Percentiles rank a stretch among this genome's conserved stretches.
These are phyloP conservation scores for Chaetorhynchus papuensis DNA, from an alignment of 2,113 vertebrate genomes.

Conservation along the genomic window DNA sequence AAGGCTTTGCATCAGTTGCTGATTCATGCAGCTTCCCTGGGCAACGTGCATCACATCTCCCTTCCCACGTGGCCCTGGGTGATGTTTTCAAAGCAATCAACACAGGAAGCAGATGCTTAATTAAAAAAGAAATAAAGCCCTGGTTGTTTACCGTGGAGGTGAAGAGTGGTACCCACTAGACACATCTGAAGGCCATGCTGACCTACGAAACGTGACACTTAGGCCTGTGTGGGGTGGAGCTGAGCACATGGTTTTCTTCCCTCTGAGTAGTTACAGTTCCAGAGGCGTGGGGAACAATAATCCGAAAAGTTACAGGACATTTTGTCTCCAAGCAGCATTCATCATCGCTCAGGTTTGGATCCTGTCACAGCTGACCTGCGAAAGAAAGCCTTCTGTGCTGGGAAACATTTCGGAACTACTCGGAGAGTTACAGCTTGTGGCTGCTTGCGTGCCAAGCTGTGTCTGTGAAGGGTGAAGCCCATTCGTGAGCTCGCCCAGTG, in stretches of 20 bases:
- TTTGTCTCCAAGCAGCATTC: background rate
- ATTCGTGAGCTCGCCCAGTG: background rate
- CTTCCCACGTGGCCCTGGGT: background rate
- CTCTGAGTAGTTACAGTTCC: background rate
- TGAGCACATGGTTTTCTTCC: background rate
- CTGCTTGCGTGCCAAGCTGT: background rate
- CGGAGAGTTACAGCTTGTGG: background rate
- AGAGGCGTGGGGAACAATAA: background rate
- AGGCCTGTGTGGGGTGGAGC: background rate
- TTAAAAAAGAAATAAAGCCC: background rate
- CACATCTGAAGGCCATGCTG: background rate
- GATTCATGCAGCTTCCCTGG: constrained; percentile 27
- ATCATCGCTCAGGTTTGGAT: background rate
- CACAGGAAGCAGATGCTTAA: background rate
- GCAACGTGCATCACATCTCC: background rate
- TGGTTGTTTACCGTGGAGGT: background rate
- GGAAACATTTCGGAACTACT: background rate
- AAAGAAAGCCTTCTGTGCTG: background rate
- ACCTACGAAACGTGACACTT: background rate
- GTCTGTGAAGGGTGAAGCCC: background rate
- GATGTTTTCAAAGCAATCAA: background rate
- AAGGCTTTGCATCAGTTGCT: constrained; percentile 12
- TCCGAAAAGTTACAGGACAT: background rate
- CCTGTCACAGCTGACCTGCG: background rate
- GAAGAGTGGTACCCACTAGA: background rate